Evolutionary conservation across 2,888 invertebrate species (phyloP).

Genomic region (Dilophus febrilis): DNA sequence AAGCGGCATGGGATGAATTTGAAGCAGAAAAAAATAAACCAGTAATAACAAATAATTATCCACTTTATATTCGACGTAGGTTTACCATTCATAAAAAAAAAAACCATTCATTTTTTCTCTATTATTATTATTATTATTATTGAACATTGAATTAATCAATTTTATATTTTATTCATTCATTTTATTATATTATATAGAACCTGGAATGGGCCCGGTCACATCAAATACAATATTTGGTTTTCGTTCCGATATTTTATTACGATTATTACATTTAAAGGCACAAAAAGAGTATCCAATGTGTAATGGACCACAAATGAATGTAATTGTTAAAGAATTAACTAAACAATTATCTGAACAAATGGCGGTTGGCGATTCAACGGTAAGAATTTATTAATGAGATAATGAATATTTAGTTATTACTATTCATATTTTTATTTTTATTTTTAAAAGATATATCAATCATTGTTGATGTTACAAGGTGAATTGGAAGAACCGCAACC

Average conservation of each 20-base stretch:
- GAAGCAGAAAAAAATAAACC: slow-evolving; percentile 65
- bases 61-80: neutral
- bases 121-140: neutral
- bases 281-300: slow-evolving; percentile 46
- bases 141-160: neutral
- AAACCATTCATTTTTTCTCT: neutral
- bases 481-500: slow-evolving; percentile 24
- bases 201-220: slow-evolving; percentile 25
- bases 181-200: too few species aligned
- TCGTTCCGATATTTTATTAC: slow-evolving; percentile 27
- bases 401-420: neutral
- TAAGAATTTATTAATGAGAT: slow-evolving; percentile 7
- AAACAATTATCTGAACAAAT: slow-evolving; percentile 41
- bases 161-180: neutral
- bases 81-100: too few species aligned
- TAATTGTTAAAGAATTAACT: slow-evolving; percentile 39
- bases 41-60: slow-evolving; percentile 7
- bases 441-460: slow-evolving; percentile 24
- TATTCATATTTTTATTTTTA: neutral
- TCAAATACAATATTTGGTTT: slow-evolving; percentile 30
- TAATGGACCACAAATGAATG: slow-evolving; percentile 40
- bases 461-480: slow-evolving; percentile 21
- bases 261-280: slow-evolving; percentile 31
- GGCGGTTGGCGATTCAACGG: slow-evolving; percentile 27
- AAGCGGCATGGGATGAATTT: slow-evolving; percentile 94